Evolutionary conservation across 2,888 invertebrate genomes (phyloP), one percentile per base, ranked within the genome.

Genomic region (Trachelus tabidus): DNA sequence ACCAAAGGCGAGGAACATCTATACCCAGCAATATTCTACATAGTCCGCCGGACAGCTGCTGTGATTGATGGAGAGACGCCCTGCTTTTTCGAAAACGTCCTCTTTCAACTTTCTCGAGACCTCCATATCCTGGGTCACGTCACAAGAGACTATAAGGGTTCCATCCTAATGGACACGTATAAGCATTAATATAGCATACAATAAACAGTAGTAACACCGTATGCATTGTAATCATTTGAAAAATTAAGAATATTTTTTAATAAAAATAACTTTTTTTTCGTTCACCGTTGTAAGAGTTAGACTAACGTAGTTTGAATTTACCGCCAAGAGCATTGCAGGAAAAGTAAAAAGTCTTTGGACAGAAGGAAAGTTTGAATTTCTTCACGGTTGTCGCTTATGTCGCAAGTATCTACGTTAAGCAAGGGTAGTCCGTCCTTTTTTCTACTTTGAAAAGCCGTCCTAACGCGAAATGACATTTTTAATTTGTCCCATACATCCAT

Each of bases 1-100:
- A 56, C 23, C 4, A 56, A 56, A 15, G 73, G 33, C 69, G 69
- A 33, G 69, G 68, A 68, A 33, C 34, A 12, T 68, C 73, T 56
- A 56, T 56, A 56, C 56, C 56, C 9, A 56, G 56, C 56, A 23
- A 23, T 56, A 56, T 15, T 40, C 40, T 40, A 40, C 40, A 23
- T 1, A 6, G 56, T 56, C 68, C 77, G 76, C 79, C 76, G 78
- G 81, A 82, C 84, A 85, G 83, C 84, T 85, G 84, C 79, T 73
- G 76, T 84, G 84, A 85, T 85, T 82, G 81, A 85, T 81, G 84
- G 77, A 76, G 75, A 80, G 77, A 78, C 79, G 79, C 78, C 79
- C 79, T 81, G 75, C 76, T 76, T 76, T 78, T 77, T 81, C 76
- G 33, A 73, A 81, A 82, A 79, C 81, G 56, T 56, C 56, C 56